These are phyloP conservation scores for Pelodiscus sinensis DNA, from an alignment of 2,113 vertebrate genomes.

Conservation along the genomic window DNA sequence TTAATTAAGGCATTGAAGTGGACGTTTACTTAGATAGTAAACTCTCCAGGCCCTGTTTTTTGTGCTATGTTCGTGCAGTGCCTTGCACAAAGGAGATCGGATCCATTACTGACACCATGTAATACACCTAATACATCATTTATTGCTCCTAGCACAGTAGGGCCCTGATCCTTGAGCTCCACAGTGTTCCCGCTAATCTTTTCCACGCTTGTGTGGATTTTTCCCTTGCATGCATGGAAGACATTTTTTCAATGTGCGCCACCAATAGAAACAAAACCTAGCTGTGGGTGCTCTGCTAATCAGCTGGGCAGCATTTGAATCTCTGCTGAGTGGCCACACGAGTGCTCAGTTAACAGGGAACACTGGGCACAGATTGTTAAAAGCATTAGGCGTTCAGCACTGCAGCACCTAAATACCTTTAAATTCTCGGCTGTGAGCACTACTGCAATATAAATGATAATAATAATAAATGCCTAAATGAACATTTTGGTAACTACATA, in stretches of 20 bases:
- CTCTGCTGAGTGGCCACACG: no score
- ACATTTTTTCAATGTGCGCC: no score
- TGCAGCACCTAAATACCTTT: neutral
- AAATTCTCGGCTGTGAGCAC: neutral
- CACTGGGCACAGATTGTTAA: neutral
- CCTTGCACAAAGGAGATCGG: fast-evolving
- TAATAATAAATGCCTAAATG: neutral
- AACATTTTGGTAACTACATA: neutral
- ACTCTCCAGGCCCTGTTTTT: neutral
- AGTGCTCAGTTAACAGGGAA: no score
- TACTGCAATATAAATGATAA: fast-evolving
- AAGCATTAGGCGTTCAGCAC: neutral
- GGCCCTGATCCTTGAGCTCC: neutral
- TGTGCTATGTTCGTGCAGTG: neutral
- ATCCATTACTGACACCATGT: neutral
- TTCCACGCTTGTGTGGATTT: no score
- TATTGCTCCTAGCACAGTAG: neutral
- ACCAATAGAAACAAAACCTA: no score
- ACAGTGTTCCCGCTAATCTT: no score
- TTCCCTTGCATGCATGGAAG: no score
- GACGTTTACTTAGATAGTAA: neutral
- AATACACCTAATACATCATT: neutral
- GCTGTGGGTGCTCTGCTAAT: no score
- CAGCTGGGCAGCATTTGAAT: no score
- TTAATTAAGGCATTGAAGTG: neutral